Conservation (phyloP, 2,113 vertebrate species). For the Blennius ocellaris region DNA sequence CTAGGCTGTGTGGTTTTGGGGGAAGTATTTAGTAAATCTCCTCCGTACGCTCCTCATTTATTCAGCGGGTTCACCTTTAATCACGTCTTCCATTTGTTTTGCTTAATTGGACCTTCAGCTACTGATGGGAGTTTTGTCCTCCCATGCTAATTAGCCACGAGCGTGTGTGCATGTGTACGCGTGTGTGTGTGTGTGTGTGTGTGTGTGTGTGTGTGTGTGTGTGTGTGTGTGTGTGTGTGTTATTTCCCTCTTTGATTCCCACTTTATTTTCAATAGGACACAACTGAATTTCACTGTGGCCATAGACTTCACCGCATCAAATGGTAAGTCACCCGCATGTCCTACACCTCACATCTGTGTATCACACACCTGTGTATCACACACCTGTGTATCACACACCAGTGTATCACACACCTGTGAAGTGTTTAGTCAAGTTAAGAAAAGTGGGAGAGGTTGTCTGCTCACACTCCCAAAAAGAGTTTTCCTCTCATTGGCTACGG, state of each 20-base stretch:
- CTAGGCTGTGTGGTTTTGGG: not conserved
- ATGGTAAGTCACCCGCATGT: conserved; percentile 84
- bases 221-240: conserved; percentile 7
- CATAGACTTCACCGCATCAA: conserved; percentile 98
- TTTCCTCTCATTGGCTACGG: too few species aligned
- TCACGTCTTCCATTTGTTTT: conserved; percentile 53
- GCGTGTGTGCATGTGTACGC: too few species aligned
- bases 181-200: not conserved
- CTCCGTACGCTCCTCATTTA: conserved; percentile 48
- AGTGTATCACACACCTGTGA: too few species aligned
- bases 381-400: too few species aligned
- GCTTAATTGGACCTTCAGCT: conserved; percentile 43
- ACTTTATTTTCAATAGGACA: conserved; percentile 82
- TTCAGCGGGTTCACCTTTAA: conserved; percentile 61
- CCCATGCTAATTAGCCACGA: conserved; percentile 35
- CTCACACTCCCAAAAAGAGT: too few species aligned
- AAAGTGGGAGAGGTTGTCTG: too few species aligned
- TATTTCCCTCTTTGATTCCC: conserved; percentile 15
- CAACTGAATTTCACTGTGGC: conserved; percentile 99
- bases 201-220: not conserved
- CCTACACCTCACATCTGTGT: too few species aligned
- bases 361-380: too few species aligned
- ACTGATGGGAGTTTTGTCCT: conserved; percentile 10
- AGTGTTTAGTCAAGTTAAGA: too few species aligned
- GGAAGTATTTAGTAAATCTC: conserved; percentile 19